Evolutionary conservation across 1,140 invertebrate species (phyloP), one percentile per base, ranked within the genome.

Genomic region (Drosophila willistoni): DNA sequence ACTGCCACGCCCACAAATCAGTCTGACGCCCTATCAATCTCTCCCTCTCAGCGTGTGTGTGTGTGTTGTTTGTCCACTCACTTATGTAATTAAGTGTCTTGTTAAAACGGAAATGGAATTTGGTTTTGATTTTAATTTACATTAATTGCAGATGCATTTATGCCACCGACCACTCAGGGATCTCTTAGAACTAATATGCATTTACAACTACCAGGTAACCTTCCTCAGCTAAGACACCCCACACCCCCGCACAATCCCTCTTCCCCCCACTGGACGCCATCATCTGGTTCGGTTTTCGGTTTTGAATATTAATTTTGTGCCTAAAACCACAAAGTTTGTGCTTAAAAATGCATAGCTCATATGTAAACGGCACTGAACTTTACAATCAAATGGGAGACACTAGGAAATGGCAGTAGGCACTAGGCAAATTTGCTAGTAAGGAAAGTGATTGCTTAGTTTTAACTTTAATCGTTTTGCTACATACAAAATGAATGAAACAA

Each of bases 81-180:
- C 69, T 89, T 80, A 75, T 80, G 79, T 73, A 87, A 87, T 87
- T 87, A 89, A 83, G 84, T 78, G 77, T 80, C 83, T 77, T 77
- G 79, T 77, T 87, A 70, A 72, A 77, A 72, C 84, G 83, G 84
- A 80, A 89, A 89, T 87, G 83, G 83, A 83, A 87, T 87, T 86
- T 63, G 79, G 83, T 86, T 83, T 77, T 83, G 84, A 78, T 76
- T 89, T 89, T 83, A 77, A 87, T 87, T 87, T 89, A 74, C 84
- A 87, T 87, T 87, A 87, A 87, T 89, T 87, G 83, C 81, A 78
- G 63, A 76, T 77, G 72, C 76, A 81, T 71, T 80, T 79, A 67
- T 77, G 73, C 69, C 77, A 76, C 68, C 64, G 60, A 74, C 51
- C 75, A 78, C 59, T 59, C 57, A 64, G 68, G 60, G 64, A 64